These are phyloP conservation scores for Clarias macrocephalus DNA, from an alignment of 2,113 vertebrate genomes.

Conservation along the genomic window DNA sequence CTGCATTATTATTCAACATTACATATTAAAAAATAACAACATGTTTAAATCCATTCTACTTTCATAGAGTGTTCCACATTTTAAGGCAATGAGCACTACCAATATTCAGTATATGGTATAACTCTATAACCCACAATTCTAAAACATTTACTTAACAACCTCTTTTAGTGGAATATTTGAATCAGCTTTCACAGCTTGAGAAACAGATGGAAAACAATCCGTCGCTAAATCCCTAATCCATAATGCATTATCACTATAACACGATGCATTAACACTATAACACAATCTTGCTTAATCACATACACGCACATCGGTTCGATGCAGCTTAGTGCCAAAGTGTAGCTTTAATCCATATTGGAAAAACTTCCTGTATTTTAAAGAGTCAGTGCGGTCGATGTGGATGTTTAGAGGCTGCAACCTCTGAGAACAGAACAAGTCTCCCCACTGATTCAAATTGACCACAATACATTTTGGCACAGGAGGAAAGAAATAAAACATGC, in stretches of 20 bases:
- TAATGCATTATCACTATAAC: conserved; percentile 27
- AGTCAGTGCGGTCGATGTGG: neutral
- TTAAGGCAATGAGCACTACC: neutral
- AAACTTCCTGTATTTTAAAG: conserved; percentile 26
- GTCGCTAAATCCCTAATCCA: conserved; percentile 19
- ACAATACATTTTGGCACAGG: neutral
- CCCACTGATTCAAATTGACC: conserved; percentile 16
- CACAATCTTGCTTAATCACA: conserved; percentile 27
- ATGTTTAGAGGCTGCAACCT: neutral
- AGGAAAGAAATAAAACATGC: neutral
- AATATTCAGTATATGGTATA: neutral
- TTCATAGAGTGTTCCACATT: neutral
- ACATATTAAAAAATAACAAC: neutral
- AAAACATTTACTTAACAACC: neutral
- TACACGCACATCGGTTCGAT: conserved; percentile 3
- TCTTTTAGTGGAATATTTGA: neutral
- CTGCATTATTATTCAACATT: too few relatives aligned
- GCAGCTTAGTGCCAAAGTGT: neutral
- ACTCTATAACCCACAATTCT: neutral
- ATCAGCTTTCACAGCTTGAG: conserved; percentile 8
- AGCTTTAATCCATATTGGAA: conserved; percentile 45
- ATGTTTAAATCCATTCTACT: neutral
- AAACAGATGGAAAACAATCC: conserved; percentile 5
- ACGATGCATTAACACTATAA: conserved; percentile 29
- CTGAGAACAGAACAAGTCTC: conserved; percentile 2